phyloP scores from a whole-genome alignment of 2,113 vertebrate species.

The Sialia sialis region DNA sequence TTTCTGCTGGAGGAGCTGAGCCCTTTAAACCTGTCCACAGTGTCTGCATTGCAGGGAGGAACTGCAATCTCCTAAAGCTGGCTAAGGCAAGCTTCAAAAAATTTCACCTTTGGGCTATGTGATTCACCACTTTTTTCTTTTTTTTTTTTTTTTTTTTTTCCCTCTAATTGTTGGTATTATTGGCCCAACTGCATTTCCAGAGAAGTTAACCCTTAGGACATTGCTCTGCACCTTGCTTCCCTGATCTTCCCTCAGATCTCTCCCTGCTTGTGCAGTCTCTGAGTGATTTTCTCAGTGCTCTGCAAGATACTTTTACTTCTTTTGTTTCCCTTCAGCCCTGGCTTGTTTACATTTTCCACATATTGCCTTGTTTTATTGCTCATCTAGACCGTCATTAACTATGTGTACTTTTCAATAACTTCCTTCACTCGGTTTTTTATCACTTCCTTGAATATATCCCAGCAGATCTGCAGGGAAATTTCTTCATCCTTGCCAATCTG shows the following conservation, averaged over 20 bases:
- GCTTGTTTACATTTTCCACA: slow-evolving; percentile 39
- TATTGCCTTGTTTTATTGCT: slow-evolving; percentile 16
- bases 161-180: neutral
- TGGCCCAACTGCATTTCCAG: neutral
- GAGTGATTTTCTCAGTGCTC: neutral
- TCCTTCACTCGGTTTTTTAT: slow-evolving; percentile 42
- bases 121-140: neutral
- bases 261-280: neutral
- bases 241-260: neutral
- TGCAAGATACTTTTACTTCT: slow-evolving; percentile 8
- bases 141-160: neutral
- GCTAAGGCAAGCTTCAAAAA: neutral
- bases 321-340: neutral
- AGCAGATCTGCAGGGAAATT: neutral
- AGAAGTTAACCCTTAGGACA: neutral
- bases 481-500: neutral
- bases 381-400: neutral
- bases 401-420: slow-evolving; percentile 23
- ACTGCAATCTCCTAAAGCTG: neutral
- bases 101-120: neutral
- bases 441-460: slow-evolving; percentile 44
- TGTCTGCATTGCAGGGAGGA: neutral
- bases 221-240: neutral
- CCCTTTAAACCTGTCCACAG: neutral
- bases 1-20: neutral